These are phyloP conservation scores for Papilio xuthus DNA, from an alignment of 1,140 invertebrate genomes.

Conservation along the genomic window DNA sequence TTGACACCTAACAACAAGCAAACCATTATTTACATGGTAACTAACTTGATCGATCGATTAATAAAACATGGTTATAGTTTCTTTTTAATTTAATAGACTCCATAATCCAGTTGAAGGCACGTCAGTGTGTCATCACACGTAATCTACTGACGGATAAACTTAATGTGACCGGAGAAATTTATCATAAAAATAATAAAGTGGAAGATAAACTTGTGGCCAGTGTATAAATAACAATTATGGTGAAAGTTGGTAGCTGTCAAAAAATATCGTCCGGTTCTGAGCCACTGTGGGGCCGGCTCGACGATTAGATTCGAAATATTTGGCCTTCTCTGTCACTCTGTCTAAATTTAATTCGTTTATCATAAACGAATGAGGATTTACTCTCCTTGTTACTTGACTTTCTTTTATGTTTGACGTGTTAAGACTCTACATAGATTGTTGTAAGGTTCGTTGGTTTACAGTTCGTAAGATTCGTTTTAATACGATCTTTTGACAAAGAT, in stretches of 20 bases:
- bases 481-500: background rate
- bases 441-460: background rate
- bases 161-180: constrained; percentile 48
- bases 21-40: background rate
- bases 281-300: constrained; percentile 47
- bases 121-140: constrained; percentile 38
- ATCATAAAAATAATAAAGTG: constrained; percentile 60
- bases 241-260: constrained; percentile 70
- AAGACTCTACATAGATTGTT: background rate
- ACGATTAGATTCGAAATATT: constrained; percentile 62
- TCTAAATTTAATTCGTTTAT: constrained; percentile 43
- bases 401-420: constrained; percentile 31
- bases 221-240: constrained; percentile 75
- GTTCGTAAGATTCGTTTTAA: background rate
- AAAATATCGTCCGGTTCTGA: constrained; percentile 52
- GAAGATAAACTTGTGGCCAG: constrained; percentile 55
- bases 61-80: constrained; percentile 2
- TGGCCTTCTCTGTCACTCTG: constrained; percentile 53
- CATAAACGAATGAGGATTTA: constrained; percentile 43
- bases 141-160: constrained; percentile 50
- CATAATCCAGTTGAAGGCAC: constrained; percentile 9
- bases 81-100: constrained; percentile 13
- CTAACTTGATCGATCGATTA: constrained; percentile 7
- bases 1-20: background rate
- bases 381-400: constrained; percentile 41